These are phyloP conservation scores for Misgurnus mizolepis DNA, from an alignment of 2,113 vertebrate species.

Conservation along the genomic window DNA sequence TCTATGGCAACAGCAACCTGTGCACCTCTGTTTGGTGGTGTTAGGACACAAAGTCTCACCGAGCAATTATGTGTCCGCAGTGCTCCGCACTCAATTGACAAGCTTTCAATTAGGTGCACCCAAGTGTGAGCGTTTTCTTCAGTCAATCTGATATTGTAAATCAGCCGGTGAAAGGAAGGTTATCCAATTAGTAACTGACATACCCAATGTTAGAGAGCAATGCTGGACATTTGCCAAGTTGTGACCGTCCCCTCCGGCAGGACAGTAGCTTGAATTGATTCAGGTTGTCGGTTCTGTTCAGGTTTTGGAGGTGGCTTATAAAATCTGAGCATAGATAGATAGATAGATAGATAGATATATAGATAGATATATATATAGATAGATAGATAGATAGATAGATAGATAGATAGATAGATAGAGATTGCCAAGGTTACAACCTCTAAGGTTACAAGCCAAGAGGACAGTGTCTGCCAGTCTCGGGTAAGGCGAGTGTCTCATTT, in stretches of 20 bases:
- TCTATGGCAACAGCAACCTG: not conserved
- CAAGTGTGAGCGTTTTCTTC: slow-evolving; percentile 39
- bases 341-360: not conserved
- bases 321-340: slow-evolving; percentile 5
- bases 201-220: slow-evolving; percentile 44
- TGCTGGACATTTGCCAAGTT: slow-evolving; percentile 25
- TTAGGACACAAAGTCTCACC: not conserved
- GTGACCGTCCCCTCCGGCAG: slow-evolving; percentile 10
- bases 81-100: slow-evolving; percentile 25
- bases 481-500: slow-evolving; percentile 7
- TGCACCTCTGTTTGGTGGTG: slow-evolving; percentile 6
- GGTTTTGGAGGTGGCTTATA: not conserved
- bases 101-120: slow-evolving; percentile 44
- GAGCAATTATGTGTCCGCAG: slow-evolving; percentile 43
- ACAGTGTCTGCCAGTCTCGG: not conserved
- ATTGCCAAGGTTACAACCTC: not conserved
- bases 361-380: not conserved
- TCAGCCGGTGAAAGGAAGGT: slow-evolving; percentile 44
- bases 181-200: slow-evolving; percentile 54
- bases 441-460: not conserved
- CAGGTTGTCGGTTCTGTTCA: not conserved
- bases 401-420: not conserved
- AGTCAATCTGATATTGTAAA: slow-evolving; percentile 48
- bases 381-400: not conserved
- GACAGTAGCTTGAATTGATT: slow-evolving; percentile 31